Conservation (phyloP, 2,113 vertebrate species). For the Murina feae region DNA sequence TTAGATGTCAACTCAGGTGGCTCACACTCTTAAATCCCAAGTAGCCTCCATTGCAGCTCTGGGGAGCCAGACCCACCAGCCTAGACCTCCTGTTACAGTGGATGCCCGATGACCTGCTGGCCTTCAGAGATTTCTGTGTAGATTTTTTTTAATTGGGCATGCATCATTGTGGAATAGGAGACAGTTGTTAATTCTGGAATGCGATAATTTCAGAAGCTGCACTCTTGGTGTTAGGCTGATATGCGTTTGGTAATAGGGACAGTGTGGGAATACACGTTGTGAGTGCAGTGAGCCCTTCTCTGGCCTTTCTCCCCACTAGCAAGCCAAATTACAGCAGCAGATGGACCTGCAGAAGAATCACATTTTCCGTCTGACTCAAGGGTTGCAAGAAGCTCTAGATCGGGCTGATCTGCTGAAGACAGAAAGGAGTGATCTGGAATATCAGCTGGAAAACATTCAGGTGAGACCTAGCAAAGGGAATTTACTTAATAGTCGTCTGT, state of each 20-base stretch:
- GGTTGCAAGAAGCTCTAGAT: constrained; percentile 97
- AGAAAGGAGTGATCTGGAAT: constrained; percentile 96
- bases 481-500: neutral
- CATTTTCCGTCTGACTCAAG: constrained; percentile 97
- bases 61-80: neutral
- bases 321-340: constrained; percentile 98
- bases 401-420: constrained; percentile 97
- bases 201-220: neutral
- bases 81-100: neutral
- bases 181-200: neutral
- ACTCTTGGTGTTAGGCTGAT: neutral
- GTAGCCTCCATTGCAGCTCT: neutral
- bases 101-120: neutral
- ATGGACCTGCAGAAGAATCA: constrained; percentile 98
- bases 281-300: neutral
- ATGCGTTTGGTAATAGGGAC: neutral
- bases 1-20: neutral
- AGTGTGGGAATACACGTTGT: neutral
- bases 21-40: neutral
- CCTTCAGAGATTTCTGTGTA: neutral
- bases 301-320: constrained; percentile 79
- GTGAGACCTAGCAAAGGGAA: constrained; percentile 75
- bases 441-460: constrained; percentile 99
- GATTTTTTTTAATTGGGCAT: neutral
- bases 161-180: neutral